phyloP scores from a whole-genome alignment of 2,797 vertebrate genomes.

The Oryzias sinensis region DNA sequence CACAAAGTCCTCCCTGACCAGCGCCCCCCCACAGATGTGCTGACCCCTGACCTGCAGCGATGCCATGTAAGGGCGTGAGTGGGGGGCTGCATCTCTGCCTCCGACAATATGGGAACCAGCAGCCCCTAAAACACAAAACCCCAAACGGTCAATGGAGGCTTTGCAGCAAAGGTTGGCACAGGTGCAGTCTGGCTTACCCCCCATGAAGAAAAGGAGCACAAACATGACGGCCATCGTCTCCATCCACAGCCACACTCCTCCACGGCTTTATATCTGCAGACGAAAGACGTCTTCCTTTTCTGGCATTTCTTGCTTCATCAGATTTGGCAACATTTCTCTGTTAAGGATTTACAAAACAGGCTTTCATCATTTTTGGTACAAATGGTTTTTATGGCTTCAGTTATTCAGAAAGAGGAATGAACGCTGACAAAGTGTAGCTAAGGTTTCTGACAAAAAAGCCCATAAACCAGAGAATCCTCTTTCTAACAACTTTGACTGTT shows the following conservation, averaged over 20 bases:
- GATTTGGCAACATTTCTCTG: constrained; percentile 5
- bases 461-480: too few species aligned
- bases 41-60: constrained; percentile 38
- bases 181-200: constrained; percentile 33
- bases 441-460: not conserved
- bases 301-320: constrained; percentile 30
- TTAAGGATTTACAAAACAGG: constrained; percentile 22
- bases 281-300: constrained; percentile 11
- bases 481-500: too few species aligned
- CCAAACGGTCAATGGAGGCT: not conserved
- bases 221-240: constrained; percentile 42
- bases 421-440: too few species aligned
- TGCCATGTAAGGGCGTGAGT: constrained; percentile 71
- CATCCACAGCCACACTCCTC: constrained; percentile 2
- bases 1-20: constrained; percentile 67
- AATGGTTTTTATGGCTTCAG: not conserved
- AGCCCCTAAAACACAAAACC: constrained; percentile 40
- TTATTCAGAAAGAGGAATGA: not conserved
- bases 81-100: constrained; percentile 55
- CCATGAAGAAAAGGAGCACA: constrained; percentile 37
- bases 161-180: not conserved
- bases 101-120: constrained; percentile 55
- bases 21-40: constrained; percentile 58
- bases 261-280: not conserved
- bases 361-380: constrained; percentile 18